Conservation (phyloP, 2,113 vertebrate genomes). For the Lepisosteus osseus region DNA sequence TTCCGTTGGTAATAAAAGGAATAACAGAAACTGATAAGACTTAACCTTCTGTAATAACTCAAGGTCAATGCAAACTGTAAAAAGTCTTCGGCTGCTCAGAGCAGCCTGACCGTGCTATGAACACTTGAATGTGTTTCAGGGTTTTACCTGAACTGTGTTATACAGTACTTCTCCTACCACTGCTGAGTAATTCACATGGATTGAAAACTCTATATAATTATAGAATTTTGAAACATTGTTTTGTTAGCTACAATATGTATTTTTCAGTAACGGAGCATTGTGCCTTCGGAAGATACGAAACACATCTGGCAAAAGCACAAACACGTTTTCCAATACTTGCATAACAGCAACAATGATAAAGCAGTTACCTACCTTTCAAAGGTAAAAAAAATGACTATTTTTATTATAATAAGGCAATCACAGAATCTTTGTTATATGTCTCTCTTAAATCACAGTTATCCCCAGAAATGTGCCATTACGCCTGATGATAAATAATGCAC, state of each 20-base stretch:
- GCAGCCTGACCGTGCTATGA: too few species aligned
- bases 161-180: too few species aligned
- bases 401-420: neutral
- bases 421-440: neutral
- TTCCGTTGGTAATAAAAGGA: neutral
- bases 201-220: neutral
- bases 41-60: neutral
- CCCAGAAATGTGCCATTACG: neutral
- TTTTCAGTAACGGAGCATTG: neutral
- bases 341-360: neutral
- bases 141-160: neutral
- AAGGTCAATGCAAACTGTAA: neutral
- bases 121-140: neutral
- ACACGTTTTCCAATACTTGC: neutral
- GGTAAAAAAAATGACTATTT: neutral
- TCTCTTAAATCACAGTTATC: neutral
- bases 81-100: neutral
- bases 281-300: neutral
- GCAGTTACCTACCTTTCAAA: slow-evolving; percentile 10
- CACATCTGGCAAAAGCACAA: neutral
- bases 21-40: neutral
- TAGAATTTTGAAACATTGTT: neutral
- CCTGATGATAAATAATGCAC: neutral
- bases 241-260: neutral
- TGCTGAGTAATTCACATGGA: too few species aligned